Evolutionary conservation across 2,113 vertebrate genomes (phyloP).

Genomic region (Lamprotornis superbus): DNA sequence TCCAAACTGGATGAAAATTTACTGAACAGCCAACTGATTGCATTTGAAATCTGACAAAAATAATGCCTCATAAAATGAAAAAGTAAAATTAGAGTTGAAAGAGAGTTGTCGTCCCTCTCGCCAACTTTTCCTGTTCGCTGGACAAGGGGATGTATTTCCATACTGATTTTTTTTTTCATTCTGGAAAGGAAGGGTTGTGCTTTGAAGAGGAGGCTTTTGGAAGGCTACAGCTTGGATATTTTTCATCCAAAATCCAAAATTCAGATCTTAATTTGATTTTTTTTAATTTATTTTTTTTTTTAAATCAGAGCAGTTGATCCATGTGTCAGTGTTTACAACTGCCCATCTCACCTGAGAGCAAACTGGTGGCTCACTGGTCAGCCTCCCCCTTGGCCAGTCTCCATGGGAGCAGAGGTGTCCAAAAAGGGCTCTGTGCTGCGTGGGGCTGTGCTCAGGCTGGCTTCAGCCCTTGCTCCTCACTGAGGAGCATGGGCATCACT

Average conservation of each 20-base stretch:
- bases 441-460: neutral
- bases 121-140: neutral
- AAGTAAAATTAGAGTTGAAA: neutral
- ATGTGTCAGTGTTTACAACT: fast-evolving
- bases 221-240: neutral
- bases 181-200: neutral
- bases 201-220: neutral
- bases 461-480: neutral
- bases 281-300: neutral
- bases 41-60: neutral
- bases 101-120: neutral
- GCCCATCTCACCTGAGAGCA: neutral
- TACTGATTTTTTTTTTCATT: neutral
- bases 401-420: neutral
- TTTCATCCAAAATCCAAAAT: neutral
- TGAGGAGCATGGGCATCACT: neutral
- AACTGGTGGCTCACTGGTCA: neutral
- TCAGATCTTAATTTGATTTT: neutral
- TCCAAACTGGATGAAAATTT: neutral
- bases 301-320: neutral
- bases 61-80: neutral
- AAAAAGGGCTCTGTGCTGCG: neutral
- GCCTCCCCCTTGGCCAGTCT: neutral
- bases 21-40: neutral
- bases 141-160: neutral